A percentile compares a stretch with the other conserved stretches of the same genome.
Conservation (phyloP, 2,888 invertebrate genomes). For the Drosophila paracracens region DNA sequence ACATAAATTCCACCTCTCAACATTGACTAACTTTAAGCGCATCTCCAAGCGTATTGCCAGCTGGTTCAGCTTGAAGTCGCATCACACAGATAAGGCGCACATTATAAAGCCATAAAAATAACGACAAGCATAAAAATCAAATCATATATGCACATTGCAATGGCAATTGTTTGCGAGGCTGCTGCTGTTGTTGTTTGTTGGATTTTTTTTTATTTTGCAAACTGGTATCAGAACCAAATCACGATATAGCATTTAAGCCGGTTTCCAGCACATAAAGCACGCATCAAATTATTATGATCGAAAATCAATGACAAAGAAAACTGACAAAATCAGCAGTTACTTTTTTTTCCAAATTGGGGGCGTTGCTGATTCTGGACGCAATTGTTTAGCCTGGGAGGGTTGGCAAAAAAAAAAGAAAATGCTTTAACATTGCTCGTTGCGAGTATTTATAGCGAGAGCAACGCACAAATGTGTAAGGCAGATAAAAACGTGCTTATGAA, state of each 20-base stretch:
- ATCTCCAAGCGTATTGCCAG: conserved; percentile 21
- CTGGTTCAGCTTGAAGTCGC: conserved; percentile 13
- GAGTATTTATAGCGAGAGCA: conserved; percentile 21
- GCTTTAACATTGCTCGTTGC: conserved; percentile 19
- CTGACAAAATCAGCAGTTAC: conserved; percentile 72
- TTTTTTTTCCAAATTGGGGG: conserved; percentile 12
- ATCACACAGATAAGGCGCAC: conserved; percentile 34
- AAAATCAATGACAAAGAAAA: conserved; percentile 76
- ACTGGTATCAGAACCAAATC: background rate
- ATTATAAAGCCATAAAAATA: conserved; percentile 64
- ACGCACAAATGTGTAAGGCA: conserved; percentile 73
- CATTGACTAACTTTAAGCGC: background rate
- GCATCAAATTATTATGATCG: conserved; percentile 76
- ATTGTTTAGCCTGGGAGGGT: conserved; percentile 36
- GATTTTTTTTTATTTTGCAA: background rate
- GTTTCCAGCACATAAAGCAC: conserved; percentile 73
- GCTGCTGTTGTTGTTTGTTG: conserved; percentile 6
- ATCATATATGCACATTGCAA: conserved; percentile 69
- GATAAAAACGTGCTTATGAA: conserved; percentile 77
- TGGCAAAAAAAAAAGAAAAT: conserved; percentile 3
- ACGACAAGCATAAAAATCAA: conserved; percentile 63
- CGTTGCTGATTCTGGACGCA: conserved; percentile 14
- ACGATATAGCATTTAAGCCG: conserved; percentile 32
- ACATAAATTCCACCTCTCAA: conserved; percentile 4
- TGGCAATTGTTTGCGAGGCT: conserved; percentile 53